A percentile compares a stretch with the other conserved stretches of the same genome.
phyloP scores from a whole-genome alignment of 2,797 vertebrate genomes.

The Cryptoblepharus egeriae region DNA sequence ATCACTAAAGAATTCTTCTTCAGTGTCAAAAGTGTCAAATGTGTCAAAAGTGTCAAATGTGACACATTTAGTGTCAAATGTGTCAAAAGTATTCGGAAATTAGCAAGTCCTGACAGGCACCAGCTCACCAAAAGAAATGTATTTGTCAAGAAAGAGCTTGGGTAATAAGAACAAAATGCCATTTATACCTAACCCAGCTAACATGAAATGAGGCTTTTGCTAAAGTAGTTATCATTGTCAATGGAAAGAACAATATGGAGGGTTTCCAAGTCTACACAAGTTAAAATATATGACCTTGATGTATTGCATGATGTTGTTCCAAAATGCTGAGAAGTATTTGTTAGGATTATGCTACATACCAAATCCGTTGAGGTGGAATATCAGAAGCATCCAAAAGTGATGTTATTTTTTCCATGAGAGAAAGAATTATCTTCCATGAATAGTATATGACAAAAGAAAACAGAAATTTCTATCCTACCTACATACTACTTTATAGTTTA shows the following conservation, averaged over 20 bases:
- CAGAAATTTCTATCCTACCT: not conserved
- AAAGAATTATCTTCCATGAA: constrained; percentile 42
- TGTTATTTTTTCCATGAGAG: constrained; percentile 34
- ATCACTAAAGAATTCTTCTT: no score
- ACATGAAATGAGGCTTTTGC: constrained; percentile 22
- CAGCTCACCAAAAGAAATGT: not conserved
- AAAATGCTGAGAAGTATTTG: constrained; percentile 31
- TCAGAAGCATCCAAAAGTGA: constrained; percentile 41
- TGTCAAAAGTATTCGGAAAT: constrained; percentile 25
- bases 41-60: no score
- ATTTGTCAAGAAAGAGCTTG: constrained; percentile 7
- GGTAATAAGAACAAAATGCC: constrained; percentile 17
- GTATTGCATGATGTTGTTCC: constrained; percentile 47
- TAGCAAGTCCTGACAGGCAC: constrained; percentile 16
- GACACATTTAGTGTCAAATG: no score
- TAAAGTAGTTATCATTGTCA: constrained; percentile 36
- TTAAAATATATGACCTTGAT: constrained; percentile 31
- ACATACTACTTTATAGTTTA: not conserved
- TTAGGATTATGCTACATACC: constrained; percentile 42
- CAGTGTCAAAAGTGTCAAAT: no score
- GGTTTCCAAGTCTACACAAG: constrained; percentile 44
- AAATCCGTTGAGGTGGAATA: constrained; percentile 47
- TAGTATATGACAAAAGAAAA: constrained; percentile 42
- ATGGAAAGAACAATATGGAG: constrained; percentile 45
- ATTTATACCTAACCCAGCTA: constrained; percentile 18